phyloP scores from a whole-genome alignment of 2,888 invertebrate species.

The Nebria brevicollis region DNA sequence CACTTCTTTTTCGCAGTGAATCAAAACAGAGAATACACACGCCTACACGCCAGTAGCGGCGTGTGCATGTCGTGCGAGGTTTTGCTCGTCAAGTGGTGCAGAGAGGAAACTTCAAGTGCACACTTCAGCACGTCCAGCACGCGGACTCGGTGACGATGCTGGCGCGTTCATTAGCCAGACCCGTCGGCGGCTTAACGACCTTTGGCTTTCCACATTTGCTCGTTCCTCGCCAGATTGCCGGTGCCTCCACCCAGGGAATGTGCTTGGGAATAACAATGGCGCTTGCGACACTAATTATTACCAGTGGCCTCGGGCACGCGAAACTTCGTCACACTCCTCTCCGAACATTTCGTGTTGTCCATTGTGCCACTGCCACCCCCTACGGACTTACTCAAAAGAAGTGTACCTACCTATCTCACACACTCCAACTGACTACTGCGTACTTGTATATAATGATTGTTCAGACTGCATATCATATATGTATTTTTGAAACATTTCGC shows the following conservation, averaged over 20 bases:
- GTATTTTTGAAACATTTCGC: too few species aligned
- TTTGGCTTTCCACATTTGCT: conserved; percentile 5
- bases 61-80: conserved; percentile 6
- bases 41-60: background rate
- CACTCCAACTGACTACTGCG: too few species aligned
- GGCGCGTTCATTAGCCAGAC: conserved; percentile 33
- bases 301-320: conserved; percentile 17
- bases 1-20: conserved; percentile 5
- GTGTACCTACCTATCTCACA: too few species aligned
- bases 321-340: background rate
- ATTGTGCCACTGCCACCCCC: background rate
- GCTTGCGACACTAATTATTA: conserved; percentile 36
- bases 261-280: conserved; percentile 36
- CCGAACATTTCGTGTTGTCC: background rate
- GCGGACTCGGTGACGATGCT: conserved; percentile 9
- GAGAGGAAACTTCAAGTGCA: conserved; percentile 16
- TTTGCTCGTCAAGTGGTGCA: conserved; percentile 20
- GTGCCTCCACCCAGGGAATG: conserved; percentile 17
- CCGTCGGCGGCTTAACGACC: conserved; percentile 27
- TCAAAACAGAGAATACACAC: conserved; percentile 8
- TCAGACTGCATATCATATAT: too few species aligned
- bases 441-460: too few species aligned
- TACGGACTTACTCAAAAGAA: too few species aligned
- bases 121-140: conserved; percentile 26
- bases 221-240: background rate